Percentiles rank a stretch among this genome's conserved stretches.
phyloP scores from a whole-genome alignment of 2,113 vertebrate species.

The Accipiter virgatus region DNA sequence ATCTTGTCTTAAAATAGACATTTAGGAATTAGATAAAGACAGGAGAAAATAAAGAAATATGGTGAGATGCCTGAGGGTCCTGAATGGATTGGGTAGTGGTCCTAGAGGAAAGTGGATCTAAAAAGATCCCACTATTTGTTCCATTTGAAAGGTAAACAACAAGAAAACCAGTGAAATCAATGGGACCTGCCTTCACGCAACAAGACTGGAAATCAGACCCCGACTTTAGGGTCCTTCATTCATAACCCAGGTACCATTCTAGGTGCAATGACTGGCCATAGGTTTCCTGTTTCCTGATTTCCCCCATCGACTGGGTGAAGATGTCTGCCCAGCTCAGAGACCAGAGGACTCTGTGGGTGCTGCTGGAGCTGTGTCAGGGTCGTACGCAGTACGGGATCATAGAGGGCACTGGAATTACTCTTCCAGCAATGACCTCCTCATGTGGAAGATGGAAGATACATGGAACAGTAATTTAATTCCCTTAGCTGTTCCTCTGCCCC shows the following conservation, averaged over 20 bases:
- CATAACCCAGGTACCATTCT: background rate
- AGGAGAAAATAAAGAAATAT: background rate
- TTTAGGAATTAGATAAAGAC: background rate
- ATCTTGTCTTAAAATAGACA: background rate
- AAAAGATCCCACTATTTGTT: background rate
- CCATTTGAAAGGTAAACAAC: background rate
- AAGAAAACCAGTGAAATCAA: background rate
- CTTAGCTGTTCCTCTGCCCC: background rate
- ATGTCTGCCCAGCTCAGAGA: background rate
- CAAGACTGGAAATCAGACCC: background rate
- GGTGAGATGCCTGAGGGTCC: background rate
- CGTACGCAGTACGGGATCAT: background rate
- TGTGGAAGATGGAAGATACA: background rate
- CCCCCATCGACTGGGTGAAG: background rate
- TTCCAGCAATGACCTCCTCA: background rate
- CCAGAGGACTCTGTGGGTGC: background rate
- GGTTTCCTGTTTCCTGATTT: background rate
- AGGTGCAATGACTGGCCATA: too few relatives aligned
- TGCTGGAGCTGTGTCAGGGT: background rate
- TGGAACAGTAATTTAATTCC: background rate
- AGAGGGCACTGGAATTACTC: background rate
- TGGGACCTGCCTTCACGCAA: background rate
- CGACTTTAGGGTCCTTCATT: background rate
- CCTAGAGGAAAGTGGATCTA: background rate
- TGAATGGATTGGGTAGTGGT: background rate